Base-by-base conservation (phyloP, 2,888 invertebrate species). In the Campoplex capitator region DNA sequence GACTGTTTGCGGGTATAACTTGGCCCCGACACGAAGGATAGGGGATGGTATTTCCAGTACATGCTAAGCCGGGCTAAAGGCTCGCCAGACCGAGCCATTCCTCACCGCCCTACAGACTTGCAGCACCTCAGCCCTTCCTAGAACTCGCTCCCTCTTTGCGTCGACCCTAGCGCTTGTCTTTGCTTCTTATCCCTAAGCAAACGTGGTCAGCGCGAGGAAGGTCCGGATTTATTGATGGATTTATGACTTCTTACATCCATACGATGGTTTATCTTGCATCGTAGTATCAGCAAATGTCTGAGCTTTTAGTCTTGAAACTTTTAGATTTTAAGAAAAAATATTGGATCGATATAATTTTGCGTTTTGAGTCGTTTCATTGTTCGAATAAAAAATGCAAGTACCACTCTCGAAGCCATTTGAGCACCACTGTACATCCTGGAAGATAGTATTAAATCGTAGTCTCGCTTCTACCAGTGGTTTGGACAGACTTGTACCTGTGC, bases 1-100 rank as follows among this genome's bases (percentile, higher is more conserved):
- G 94, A 94, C 94, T 94, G 94, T 94, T 94, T 94, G 94, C 93
- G 94, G 94, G 94, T 93, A 94, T 94, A 94, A 94, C 94, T 94
- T 93, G 94, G 93, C 93, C 94, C 93, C 93, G 91, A 94, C 94
- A 94, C 93, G 94, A 94, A 93, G 93, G 94, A 91, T 93, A 91
- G 92, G 92, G 92, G 93, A 92, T 91, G 92, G 92, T 92, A 93
- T 92, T 93, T 91, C 92, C 92, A 91, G 93, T 92, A 93, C 93
- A 93, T 89, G 93, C 92, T 94, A 94, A 94, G 94, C 93, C 91
- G 88, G 93, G 93, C 94, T 94, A 94, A 94, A 94, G 93, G 93
- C 93, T 93, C 91, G 92, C 93, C 91, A 92, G 93, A 94, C 94
- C 92, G 90, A 92, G 93, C 94, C 94, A 94, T 94, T 94, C 92